Conservation (phyloP, 2,113 vertebrate species). For the Aptenodytes forsteri region DNA sequence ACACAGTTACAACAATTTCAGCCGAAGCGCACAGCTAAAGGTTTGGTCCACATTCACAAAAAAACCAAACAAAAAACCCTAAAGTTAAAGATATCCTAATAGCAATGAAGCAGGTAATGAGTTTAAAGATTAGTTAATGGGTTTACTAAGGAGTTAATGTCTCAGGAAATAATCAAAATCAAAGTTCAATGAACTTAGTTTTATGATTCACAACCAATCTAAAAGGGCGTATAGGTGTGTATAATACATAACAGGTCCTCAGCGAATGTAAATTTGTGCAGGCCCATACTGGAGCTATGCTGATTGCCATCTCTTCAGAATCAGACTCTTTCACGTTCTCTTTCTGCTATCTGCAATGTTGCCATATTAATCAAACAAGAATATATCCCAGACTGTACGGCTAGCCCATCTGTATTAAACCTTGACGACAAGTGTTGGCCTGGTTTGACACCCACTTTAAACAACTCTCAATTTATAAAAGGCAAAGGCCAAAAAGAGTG, state of each 20-base stretch:
- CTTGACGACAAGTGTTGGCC: rapidly evolving
- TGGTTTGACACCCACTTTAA: background rate
- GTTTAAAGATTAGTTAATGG: background rate
- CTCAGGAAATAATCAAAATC: slow-evolving; percentile 5
- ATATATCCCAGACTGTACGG: background rate
- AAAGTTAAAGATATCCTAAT: background rate
- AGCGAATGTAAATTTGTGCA: background rate
- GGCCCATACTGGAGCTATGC: background rate
- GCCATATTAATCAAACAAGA: background rate
- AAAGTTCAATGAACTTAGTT: slow-evolving; percentile 8
- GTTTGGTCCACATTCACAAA: background rate
- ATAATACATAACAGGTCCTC: background rate
- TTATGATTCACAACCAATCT: background rate
- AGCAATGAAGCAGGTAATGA: background rate
- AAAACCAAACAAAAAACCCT: background rate
- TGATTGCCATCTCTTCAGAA: background rate
- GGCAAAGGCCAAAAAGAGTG: background rate
- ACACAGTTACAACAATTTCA: background rate
- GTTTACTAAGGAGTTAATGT: slow-evolving; percentile 26
- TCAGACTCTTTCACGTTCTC: background rate
- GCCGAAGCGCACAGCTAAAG: background rate
- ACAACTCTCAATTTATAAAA: background rate
- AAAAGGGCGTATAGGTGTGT: background rate
- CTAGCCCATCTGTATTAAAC: background rate
- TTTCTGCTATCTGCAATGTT: background rate